These are phyloP conservation scores for Pluvialis apricaria DNA, from an alignment of 2,113 vertebrate species.

Conservation along the genomic window DNA sequence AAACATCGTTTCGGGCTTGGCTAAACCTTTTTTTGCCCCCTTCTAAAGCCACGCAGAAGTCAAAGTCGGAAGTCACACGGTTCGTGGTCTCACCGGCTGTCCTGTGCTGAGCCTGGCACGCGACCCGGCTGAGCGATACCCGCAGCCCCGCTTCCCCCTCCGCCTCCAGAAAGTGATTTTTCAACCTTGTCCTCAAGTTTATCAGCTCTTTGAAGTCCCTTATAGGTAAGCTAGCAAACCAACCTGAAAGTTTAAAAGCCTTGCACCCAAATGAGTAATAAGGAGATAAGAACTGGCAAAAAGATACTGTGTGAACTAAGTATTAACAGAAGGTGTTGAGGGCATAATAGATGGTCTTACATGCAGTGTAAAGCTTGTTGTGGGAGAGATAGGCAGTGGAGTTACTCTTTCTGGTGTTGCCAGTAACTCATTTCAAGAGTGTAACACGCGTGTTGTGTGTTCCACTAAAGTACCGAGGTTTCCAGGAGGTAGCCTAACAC, in stretches of 20 bases:
- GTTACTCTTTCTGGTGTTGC: neutral
- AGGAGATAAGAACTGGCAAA: conserved; percentile 3
- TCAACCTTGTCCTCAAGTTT: neutral
- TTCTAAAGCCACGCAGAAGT: neutral
- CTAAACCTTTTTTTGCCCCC: neutral
- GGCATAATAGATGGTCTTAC: neutral
- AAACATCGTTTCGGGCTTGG: neutral
- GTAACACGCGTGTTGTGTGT: neutral
- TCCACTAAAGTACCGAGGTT: neutral
- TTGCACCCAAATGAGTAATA: neutral
- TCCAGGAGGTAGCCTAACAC: neutral
- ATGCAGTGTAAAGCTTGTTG: neutral
- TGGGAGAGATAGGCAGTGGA: neutral
- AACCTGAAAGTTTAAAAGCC: neutral
- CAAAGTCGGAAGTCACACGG: neutral
- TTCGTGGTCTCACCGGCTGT: neutral
- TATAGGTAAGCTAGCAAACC: neutral
- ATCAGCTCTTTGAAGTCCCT: neutral
- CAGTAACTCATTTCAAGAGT: neutral
- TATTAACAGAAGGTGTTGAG: neutral
- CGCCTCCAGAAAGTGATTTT: neutral
- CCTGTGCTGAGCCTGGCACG: neutral
- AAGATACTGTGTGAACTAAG: neutral
- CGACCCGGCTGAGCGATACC: neutral
- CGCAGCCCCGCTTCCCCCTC: neutral